Evolutionary conservation across 2,797 vertebrate genomes (phyloP).

Genomic region (Kryptopterus vitreolus): DNA sequence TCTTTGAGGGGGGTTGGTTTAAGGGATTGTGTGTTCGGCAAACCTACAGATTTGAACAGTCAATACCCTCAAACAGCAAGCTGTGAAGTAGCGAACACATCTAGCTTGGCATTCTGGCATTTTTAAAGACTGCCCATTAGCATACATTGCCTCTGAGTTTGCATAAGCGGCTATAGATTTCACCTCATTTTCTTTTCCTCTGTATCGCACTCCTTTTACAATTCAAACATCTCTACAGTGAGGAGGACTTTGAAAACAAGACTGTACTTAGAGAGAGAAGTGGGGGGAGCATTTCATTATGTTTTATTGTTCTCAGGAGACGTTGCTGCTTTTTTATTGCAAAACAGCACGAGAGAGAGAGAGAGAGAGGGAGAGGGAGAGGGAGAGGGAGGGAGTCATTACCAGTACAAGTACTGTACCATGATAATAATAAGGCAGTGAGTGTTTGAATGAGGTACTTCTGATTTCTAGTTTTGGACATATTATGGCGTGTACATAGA

Average conservation of each 20-base stretch:
- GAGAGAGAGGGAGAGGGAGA: not conserved
- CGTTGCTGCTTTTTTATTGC: constrained; percentile 21
- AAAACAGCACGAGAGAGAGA: not conserved
- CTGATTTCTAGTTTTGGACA: constrained; percentile 34
- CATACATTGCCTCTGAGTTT: constrained; percentile 39
- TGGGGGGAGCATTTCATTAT: constrained; percentile 42
- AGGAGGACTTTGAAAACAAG: constrained; percentile 43
- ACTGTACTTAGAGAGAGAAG: constrained; percentile 34
- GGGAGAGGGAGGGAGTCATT: constrained; percentile 5
- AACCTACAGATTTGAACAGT: constrained; percentile 32
- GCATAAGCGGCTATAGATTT: constrained; percentile 31
- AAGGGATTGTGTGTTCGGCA: not conserved
- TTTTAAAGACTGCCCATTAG: constrained; percentile 5
- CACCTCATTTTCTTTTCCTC: constrained; percentile 30
- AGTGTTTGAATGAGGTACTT: constrained; percentile 34
- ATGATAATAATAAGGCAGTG: constrained; percentile 45
- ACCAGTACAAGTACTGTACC: constrained; percentile 43
- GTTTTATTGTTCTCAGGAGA: constrained; percentile 43
- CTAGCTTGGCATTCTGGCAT: constrained; percentile 25
- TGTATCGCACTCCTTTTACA: constrained; percentile 8
- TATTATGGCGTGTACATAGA: constrained; percentile 29
- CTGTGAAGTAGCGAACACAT: constrained; percentile 25
- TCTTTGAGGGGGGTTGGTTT: not conserved
- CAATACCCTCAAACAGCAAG: constrained; percentile 8
- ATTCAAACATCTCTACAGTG: constrained; percentile 32